phyloP scores from a whole-genome alignment of 2,797 vertebrate species.

The Vultur gryphus region DNA sequence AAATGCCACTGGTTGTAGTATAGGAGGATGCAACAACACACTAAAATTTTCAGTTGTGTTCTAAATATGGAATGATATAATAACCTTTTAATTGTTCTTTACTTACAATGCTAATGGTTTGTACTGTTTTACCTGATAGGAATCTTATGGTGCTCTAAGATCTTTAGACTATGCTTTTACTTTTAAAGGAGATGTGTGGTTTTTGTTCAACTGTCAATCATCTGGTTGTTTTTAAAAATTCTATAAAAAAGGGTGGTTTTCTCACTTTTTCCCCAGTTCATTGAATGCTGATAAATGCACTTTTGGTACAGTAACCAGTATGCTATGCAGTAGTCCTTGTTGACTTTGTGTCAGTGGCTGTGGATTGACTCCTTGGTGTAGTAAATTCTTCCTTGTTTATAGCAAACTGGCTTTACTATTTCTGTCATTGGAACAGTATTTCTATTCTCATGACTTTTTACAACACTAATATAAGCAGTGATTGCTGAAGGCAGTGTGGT shows the following conservation, averaged over 20 bases:
- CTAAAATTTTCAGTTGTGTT: not conserved
- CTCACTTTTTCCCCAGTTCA: not conserved
- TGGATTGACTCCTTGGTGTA: not conserved
- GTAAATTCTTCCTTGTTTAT: conserved; percentile 10
- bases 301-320: conserved; percentile 13
- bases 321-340: conserved; percentile 23
- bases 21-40: not conserved
- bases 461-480: not conserved
- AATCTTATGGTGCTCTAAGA: conserved; percentile 48
- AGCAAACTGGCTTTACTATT: conserved; percentile 8
- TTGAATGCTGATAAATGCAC: conserved; percentile 42
- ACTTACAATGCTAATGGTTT: conserved; percentile 16
- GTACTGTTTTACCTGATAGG: not conserved
- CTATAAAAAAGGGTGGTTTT: not conserved
- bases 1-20: not conserved
- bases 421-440: conserved; percentile 19
- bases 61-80: not conserved
- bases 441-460: conserved; percentile 1
- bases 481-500: not conserved
- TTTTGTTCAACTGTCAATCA: not conserved
- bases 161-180: conserved; percentile 6
- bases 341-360: not conserved
- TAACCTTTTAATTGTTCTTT: conserved; percentile 16
- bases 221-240: not conserved
- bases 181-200: not conserved